Evolutionary conservation across 2,888 invertebrate species (phyloP).

Genomic region (Troides aeacus): DNA sequence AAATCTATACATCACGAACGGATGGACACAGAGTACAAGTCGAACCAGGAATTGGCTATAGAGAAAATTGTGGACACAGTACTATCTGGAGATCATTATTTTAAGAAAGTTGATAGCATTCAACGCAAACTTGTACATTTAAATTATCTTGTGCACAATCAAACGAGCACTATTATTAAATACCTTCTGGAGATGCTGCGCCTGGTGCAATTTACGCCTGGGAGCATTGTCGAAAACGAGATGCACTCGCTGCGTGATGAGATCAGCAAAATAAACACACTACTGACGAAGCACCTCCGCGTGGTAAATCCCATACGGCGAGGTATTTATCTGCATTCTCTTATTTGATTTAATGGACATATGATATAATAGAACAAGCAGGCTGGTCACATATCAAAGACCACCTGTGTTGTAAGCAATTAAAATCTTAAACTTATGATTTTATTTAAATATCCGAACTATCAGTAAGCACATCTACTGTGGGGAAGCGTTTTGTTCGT

Average conservation of each 20-base stretch:
- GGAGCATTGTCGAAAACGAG: constrained; percentile 42
- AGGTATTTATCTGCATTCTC: constrained; percentile 38
- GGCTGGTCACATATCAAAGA: no score
- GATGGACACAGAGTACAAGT: constrained; percentile 35
- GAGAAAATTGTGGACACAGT: constrained; percentile 67
- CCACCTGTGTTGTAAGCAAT: no score
- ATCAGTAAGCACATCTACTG: no score
- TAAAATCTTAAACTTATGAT: no score
- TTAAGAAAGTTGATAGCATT: constrained; percentile 60
- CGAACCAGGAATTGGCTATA: constrained; percentile 50
- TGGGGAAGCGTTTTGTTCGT: no score
- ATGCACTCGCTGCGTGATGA: constrained; percentile 47
- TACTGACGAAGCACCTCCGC: constrained; percentile 37
- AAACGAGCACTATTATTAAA: constrained; percentile 56
- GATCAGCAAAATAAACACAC: constrained; percentile 47
- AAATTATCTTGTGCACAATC: constrained; percentile 57
- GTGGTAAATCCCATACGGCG: constrained; percentile 41
- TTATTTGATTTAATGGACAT: no score
- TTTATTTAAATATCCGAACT: no score
- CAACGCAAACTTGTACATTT: constrained; percentile 58
- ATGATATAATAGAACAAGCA: no score
- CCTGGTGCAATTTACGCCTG: constrained; percentile 42
- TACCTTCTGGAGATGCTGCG: constrained; percentile 57
- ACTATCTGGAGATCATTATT: constrained; percentile 60
- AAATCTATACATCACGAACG: constrained; percentile 30